Percentiles rank a stretch among this genome's conserved stretches.
phyloP scores from a whole-genome alignment of 1,140 invertebrate genomes.

The Drosophila biarmipes region DNA sequence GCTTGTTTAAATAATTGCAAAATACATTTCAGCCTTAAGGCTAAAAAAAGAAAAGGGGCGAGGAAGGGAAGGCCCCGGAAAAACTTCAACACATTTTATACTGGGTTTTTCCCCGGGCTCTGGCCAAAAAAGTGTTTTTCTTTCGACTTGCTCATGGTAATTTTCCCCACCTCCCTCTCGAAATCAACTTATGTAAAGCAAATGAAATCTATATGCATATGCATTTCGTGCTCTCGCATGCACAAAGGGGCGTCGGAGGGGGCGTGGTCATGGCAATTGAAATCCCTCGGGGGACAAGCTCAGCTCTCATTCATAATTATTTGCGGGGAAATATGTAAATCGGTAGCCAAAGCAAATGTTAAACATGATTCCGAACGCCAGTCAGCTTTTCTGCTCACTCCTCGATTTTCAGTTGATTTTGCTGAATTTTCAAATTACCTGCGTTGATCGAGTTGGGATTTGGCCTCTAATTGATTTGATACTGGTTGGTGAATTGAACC shows the following conservation, averaged over 20 bases:
- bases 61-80: neutral
- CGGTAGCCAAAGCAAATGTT: slow-evolving; percentile 42
- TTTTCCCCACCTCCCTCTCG: slow-evolving; percentile 10
- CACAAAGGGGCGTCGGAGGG: slow-evolving; percentile 11
- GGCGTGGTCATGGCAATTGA: slow-evolving; percentile 7
- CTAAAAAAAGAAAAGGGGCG: slow-evolving; percentile 8
- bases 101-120: slow-evolving; percentile 17
- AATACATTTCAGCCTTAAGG: slow-evolving; percentile 36
- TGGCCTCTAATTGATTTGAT: slow-evolving; percentile 28
- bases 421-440: slow-evolving; percentile 32
- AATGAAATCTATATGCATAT: slow-evolving; percentile 59
- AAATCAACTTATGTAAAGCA: slow-evolving; percentile 62
- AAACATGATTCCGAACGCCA: slow-evolving; percentile 47
- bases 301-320: slow-evolving; percentile 62
- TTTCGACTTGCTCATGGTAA: slow-evolving; percentile 34
- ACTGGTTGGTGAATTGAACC: slow-evolving; percentile 14
- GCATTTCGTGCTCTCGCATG: slow-evolving; percentile 39
- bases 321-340: slow-evolving; percentile 72
- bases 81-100: slow-evolving; percentile 39
- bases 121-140: slow-evolving; percentile 36
- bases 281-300: slow-evolving; percentile 15
- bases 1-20: slow-evolving; percentile 56
- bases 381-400: slow-evolving; percentile 1
- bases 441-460: slow-evolving; percentile 23
- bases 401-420: slow-evolving; percentile 27